These are phyloP conservation scores for Coturnix japonica DNA, from an alignment of 2,113 vertebrate genomes.

Conservation along the genomic window DNA sequence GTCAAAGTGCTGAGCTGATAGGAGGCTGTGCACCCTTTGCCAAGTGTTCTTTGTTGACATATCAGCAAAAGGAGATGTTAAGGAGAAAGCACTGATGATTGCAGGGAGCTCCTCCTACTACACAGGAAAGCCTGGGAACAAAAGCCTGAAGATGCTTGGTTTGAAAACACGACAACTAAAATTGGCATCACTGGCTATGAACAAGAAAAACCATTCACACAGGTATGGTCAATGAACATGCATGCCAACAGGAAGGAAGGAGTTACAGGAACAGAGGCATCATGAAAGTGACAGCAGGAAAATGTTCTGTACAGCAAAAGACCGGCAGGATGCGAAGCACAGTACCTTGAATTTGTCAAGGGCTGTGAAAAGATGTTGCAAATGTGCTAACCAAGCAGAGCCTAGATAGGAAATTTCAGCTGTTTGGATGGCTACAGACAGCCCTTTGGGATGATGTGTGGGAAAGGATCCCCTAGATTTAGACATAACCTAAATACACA, in stretches of 20 bases:
- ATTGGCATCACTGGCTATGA: not conserved
- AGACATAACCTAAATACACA: not conserved
- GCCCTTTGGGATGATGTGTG: not conserved
- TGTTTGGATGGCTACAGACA: not conserved
- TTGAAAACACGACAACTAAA: not conserved
- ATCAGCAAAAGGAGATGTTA: not conserved
- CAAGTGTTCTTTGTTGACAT: not conserved
- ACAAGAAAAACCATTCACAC: not conserved
- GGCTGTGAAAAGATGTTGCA: not conserved
- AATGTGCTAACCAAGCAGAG: not conserved
- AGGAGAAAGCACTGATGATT: not conserved
- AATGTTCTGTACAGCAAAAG: not conserved
- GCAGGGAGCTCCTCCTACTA: not conserved
- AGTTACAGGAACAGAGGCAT: not conserved
- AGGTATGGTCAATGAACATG: not conserved
- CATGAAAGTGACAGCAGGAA: not conserved
- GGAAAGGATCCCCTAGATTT: not conserved
- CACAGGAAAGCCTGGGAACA: not conserved
- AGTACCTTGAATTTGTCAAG: not conserved
- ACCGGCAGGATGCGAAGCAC: not conserved
- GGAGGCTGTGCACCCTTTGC: not conserved
- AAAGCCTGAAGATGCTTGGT: not conserved
- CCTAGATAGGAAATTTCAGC: not conserved
- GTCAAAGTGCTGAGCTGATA: not conserved
- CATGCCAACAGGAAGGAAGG: not conserved